These are phyloP conservation scores for Heteronetta atricapilla DNA, from an alignment of 2,113 vertebrate species.

Conservation along the genomic window DNA sequence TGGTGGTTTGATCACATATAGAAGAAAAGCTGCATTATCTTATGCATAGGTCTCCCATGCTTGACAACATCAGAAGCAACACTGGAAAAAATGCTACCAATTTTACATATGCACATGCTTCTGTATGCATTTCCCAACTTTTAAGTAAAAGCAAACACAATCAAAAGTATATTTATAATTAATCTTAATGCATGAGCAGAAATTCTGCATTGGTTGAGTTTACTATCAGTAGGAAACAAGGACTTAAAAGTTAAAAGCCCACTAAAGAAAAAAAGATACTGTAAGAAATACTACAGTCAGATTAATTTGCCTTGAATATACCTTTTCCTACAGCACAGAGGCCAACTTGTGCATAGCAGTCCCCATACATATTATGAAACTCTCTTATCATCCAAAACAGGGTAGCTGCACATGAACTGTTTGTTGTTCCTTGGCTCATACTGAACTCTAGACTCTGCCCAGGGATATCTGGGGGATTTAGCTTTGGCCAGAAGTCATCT, in stretches of 20 bases:
- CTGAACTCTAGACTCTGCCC: background rate
- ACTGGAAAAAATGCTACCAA: background rate
- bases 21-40: background rate
- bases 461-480: background rate
- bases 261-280: background rate
- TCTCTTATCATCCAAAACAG: background rate
- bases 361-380: background rate
- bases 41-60: background rate
- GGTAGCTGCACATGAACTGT: background rate
- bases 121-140: background rate
- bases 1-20: background rate
- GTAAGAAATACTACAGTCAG: background rate
- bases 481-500: background rate
- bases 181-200: background rate
- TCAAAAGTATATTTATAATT: background rate
- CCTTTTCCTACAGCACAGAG: background rate
- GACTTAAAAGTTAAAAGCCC: background rate
- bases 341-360: background rate
- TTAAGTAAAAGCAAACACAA: background rate
- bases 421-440: background rate
- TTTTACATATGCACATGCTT: background rate
- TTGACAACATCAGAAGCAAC: background rate
- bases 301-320: background rate
- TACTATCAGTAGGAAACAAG: background rate
- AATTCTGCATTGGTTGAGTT: background rate